Evolutionary conservation across 2,888 invertebrate genomes (phyloP).

Genomic region (Bombylius discolor): DNA sequence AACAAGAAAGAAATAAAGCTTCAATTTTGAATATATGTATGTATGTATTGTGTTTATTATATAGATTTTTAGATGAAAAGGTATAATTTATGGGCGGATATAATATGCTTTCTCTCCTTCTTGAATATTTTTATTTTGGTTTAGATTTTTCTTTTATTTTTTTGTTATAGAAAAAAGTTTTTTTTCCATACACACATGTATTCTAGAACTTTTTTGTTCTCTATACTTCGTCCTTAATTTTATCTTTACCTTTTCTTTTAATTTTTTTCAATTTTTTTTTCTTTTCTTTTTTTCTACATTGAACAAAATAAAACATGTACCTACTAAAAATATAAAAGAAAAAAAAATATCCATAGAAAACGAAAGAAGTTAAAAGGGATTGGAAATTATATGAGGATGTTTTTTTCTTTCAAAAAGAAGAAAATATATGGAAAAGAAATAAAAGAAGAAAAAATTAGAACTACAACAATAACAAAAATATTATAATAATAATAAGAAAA

Average conservation of each 20-base stretch:
- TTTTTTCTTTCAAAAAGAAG: too few species aligned
- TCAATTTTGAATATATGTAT: background rate
- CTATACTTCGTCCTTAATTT: background rate
- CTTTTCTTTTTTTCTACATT: background rate
- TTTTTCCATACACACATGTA: too few species aligned
- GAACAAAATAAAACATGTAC: too few species aligned
- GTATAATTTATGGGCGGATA: constrained; percentile 16
- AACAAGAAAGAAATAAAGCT: background rate
- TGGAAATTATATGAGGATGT: too few species aligned
- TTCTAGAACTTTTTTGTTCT: background rate
- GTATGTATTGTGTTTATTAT: constrained; percentile 1
- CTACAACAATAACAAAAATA: too few species aligned
- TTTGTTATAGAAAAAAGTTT: background rate
- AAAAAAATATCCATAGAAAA: too few species aligned
- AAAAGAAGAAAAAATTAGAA: too few species aligned
- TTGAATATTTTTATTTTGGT: constrained; percentile 7
- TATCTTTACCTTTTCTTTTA: background rate
- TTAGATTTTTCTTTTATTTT: constrained; percentile 2
- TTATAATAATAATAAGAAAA: too few species aligned
- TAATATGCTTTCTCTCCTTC: constrained; percentile 11
- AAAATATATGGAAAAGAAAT: too few species aligned
- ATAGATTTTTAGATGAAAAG: constrained; percentile 12
- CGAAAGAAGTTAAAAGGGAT: too few species aligned
- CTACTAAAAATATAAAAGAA: too few species aligned
- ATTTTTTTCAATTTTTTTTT: background rate